Evolutionary conservation across 2,113 vertebrate species (phyloP).

Genomic region (Malurus elegans): DNA sequence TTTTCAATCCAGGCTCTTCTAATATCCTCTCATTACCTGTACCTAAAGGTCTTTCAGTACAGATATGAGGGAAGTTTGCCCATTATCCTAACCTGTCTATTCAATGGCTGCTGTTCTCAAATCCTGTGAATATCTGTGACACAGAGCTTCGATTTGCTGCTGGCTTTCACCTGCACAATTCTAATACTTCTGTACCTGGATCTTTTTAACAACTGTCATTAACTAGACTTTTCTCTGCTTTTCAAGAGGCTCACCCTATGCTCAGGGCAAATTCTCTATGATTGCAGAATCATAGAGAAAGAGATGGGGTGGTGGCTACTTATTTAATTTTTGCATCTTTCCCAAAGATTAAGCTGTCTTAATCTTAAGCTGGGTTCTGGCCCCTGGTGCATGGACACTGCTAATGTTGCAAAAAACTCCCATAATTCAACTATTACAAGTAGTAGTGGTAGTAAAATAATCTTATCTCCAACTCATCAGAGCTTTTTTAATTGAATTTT

Average conservation of each 20-base stretch:
- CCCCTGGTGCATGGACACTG: background rate
- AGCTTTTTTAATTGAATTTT: constrained; percentile 67
- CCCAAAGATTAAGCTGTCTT: background rate
- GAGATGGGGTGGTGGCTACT: background rate
- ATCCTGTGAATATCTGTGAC: background rate
- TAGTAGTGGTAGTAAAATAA: constrained; percentile 49
- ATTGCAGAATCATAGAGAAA: background rate
- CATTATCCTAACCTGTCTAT: background rate
- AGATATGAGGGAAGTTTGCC: background rate
- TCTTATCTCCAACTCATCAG: constrained; percentile 53
- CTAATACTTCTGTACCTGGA: background rate
- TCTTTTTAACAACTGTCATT: background rate
- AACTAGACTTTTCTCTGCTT: background rate
- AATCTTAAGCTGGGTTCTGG: background rate
- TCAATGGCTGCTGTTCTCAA: background rate
- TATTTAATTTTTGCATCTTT: background rate
- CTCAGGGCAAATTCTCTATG: background rate
- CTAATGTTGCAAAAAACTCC: background rate
- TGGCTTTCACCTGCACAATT: background rate
- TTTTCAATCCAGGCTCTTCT: background rate
- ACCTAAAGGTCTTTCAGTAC: background rate
- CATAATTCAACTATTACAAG: constrained; percentile 43
- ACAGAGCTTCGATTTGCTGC: background rate
- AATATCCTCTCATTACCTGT: background rate
- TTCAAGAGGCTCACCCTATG: background rate